phyloP scores from a whole-genome alignment of 2,888 invertebrate genomes.

The Biston stratarius region DNA sequence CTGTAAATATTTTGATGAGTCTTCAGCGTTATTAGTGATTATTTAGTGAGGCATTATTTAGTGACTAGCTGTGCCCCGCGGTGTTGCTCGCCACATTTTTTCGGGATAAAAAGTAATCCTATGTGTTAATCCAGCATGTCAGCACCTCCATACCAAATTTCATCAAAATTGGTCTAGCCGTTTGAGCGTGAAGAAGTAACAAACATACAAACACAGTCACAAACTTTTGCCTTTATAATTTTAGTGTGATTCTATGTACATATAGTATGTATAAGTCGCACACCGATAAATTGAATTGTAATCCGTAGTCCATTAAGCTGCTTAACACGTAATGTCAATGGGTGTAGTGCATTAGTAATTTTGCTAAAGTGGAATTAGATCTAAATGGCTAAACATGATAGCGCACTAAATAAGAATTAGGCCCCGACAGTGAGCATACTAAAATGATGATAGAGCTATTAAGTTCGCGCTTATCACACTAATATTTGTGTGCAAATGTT shows the following conservation, averaged over 20 bases:
- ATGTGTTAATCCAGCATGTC: no score
- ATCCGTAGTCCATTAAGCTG: constrained; percentile 17
- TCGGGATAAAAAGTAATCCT: no score
- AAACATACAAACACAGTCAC: no score
- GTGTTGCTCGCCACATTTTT: no score
- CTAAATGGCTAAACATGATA: not conserved
- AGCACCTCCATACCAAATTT: no score
- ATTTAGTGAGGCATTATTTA: no score
- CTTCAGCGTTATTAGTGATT: not conserved
- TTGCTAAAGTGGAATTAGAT: constrained; percentile 20
- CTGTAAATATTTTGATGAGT: constrained; percentile 5
- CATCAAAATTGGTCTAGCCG: no score
- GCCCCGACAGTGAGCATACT: not conserved
- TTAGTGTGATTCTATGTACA: not conserved
- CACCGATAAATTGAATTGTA: constrained; percentile 25
- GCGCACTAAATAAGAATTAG: not conserved
- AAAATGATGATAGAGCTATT: not conserved
- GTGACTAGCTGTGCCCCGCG: no score
- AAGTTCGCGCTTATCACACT: no score
- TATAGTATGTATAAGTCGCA: not conserved
- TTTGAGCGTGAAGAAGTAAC: no score
- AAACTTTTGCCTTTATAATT: no score
- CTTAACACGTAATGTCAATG: constrained; percentile 23
- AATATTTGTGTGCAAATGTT: no score
- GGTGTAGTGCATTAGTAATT: constrained; percentile 17